These are phyloP conservation scores for Dolichopus griseipennis DNA, from an alignment of 2,888 invertebrate genomes.

Conservation along the genomic window DNA sequence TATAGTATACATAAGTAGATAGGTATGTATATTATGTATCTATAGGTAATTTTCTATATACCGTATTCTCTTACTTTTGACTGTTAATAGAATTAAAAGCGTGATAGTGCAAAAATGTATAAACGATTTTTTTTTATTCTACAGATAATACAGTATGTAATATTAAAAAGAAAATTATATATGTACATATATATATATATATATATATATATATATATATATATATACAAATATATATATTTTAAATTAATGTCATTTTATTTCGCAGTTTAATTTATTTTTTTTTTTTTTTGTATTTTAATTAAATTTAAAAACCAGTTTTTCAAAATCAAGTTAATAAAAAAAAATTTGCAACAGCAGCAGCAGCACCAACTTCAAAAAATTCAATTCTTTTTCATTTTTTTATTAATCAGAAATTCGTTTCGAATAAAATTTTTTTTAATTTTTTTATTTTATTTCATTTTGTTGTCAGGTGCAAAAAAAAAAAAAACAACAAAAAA, in stretches of 20 bases:
- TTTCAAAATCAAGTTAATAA: not conserved
- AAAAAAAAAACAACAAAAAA: no score
- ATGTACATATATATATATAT: no score
- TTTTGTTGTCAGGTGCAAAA: not conserved
- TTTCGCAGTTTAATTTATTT: not conserved
- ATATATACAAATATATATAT: no score
- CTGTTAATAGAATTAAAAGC: not conserved
- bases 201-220: no score
- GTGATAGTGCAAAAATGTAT: not conserved
- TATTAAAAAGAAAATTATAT: no score
- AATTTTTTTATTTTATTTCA: not conserved
- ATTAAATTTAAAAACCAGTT: not conserved
- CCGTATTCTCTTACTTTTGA: not conserved
- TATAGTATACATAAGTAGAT: not conserved
- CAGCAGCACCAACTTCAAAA: no score
- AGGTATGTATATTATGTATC: not conserved
- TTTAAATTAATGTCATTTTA: not conserved
- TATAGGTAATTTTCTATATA: not conserved
- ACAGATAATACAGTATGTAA: no score
- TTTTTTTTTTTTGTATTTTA: no score
- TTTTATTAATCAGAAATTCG: not conserved
- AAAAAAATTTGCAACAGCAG: no score
- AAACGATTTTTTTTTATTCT: not conserved
- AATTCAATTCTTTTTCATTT: not conserved
- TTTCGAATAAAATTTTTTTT: not conserved